Conservation (phyloP, 2,113 vertebrate species). For the Illadopsis cleaveri region DNA sequence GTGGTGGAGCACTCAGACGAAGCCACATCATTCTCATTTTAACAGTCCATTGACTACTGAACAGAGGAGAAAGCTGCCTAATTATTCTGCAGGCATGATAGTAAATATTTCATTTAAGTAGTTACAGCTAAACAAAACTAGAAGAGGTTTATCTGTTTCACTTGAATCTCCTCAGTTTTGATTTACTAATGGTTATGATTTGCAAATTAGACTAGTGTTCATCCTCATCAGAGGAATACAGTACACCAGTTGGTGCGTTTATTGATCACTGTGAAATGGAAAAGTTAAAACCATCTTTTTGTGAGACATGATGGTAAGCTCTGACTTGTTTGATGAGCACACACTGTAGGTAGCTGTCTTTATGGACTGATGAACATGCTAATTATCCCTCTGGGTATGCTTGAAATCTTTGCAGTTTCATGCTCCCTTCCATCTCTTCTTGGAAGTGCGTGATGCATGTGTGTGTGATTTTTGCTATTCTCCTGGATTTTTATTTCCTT, state of each 20-base stretch:
- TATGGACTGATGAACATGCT: neutral
- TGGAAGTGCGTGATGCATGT: neutral
- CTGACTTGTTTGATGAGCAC: neutral
- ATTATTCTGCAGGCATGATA: neutral
- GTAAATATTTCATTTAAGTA: neutral
- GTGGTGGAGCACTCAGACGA: neutral
- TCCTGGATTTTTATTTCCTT: neutral
- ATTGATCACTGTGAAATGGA: neutral
- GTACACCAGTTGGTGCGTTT: accelerated
- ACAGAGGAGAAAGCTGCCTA: neutral
- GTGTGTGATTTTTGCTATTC: neutral
- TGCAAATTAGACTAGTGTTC: neutral
- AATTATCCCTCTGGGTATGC: neutral
- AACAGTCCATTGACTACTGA: neutral
- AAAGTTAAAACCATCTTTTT: neutral
- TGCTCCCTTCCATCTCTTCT: neutral
- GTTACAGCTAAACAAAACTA: neutral
- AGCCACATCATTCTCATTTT: neutral
- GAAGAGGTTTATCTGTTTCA: neutral
- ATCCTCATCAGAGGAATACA: neutral
- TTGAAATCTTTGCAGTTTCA: neutral
- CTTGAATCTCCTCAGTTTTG: neutral
- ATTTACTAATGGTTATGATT: neutral
- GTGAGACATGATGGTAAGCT: neutral
- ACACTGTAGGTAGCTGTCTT: neutral